Conservation (phyloP, 2,888 invertebrate species). For the Lymantria monacha region DNA sequence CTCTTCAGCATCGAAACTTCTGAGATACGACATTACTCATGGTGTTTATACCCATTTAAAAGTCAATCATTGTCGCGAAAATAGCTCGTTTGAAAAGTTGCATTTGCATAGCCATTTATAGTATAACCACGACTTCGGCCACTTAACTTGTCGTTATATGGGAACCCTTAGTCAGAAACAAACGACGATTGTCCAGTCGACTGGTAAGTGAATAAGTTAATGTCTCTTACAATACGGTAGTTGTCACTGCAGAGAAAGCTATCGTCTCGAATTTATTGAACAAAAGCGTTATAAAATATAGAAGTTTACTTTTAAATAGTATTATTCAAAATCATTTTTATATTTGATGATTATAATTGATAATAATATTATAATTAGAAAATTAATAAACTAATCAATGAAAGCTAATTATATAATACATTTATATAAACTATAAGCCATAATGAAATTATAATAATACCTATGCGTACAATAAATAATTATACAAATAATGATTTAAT, state of each 20-base stretch:
- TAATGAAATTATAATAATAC: no score
- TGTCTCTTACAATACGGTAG: conserved; percentile 31
- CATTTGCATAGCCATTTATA: conserved; percentile 62
- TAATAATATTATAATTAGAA: no score
- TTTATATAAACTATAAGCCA: no score
- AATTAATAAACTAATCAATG: no score
- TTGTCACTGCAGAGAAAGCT: conserved; percentile 29
- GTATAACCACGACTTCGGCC: conserved; percentile 54
- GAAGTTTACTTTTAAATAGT: background rate
- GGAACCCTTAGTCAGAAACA: conserved; percentile 44
- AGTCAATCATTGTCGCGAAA: conserved; percentile 70
- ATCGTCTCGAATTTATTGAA: conserved; percentile 24
- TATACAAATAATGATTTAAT: no score
- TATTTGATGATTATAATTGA: no score
- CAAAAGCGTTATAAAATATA: conserved; percentile 19
- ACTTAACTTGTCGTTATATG: conserved; percentile 60
- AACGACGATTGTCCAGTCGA: conserved; percentile 43
- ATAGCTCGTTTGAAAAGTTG: conserved; percentile 51
- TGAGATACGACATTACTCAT: conserved; percentile 47
- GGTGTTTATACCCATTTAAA: conserved; percentile 62
- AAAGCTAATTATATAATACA: no score
- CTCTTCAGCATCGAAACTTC: conserved; percentile 29
- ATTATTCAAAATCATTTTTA: no score
- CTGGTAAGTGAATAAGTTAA: conserved; percentile 30
- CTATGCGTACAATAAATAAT: no score